A percentile compares a stretch with the other conserved stretches of the same genome.
These are phyloP conservation scores for Trachymyrmex cornetzi DNA, from an alignment of 1,140 invertebrate genomes.

Conservation along the genomic window DNA sequence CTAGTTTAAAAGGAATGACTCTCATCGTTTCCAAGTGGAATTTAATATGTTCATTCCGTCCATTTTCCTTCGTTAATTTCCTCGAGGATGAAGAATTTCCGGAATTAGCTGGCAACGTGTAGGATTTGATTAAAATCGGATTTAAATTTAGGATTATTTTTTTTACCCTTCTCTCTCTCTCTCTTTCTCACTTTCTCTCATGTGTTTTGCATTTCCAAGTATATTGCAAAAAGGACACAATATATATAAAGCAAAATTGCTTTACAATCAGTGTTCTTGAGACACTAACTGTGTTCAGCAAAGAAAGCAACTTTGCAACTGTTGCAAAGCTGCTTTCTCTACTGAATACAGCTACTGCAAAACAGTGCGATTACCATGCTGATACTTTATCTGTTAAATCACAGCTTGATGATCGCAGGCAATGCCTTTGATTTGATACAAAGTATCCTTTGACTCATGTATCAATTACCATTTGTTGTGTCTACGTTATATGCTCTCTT, in stretches of 20 bases:
- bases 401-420: constrained; percentile 20
- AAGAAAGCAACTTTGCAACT: too few species aligned
- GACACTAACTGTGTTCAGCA: neutral
- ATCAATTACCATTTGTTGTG: neutral
- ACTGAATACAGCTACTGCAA: neutral
- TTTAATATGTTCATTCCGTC: too few species aligned
- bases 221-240: neutral
- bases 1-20: neutral
- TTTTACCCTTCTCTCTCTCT: neutral
- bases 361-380: constrained; percentile 38
- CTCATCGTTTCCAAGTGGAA: neutral
- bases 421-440: constrained; percentile 12
- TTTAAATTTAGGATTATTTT: neutral
- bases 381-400: neutral
- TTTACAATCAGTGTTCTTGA: constrained; percentile 42
- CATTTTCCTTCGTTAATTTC: neutral
- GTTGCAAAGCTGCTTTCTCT: too few species aligned
- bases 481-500: constrained; percentile 73
- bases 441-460: constrained; percentile 28
- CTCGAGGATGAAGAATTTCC: neutral
- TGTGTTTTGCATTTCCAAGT: neutral
- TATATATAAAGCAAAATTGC: neutral
- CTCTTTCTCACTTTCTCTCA: neutral
- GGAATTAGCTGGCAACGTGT: neutral
- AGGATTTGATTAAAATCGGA: neutral